phyloP scores from a whole-genome alignment of 2,888 invertebrate genomes.

The Clunio marinus region DNA sequence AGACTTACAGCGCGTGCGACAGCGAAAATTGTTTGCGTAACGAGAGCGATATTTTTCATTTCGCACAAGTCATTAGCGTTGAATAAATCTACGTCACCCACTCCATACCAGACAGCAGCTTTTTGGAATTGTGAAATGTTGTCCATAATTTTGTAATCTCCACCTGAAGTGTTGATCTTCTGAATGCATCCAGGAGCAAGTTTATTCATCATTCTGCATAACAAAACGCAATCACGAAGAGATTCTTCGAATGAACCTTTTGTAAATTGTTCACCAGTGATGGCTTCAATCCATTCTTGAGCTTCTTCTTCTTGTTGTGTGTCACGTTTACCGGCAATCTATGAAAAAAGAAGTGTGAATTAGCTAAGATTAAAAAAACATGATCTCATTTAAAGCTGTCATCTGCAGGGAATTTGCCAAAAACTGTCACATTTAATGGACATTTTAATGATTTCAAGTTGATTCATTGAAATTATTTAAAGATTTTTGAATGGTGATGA shows the following conservation, averaged over 20 bases:
- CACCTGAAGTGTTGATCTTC: conserved; percentile 77
- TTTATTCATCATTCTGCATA: conserved; percentile 87
- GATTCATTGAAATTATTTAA: too few species aligned
- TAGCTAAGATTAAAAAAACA: too few species aligned
- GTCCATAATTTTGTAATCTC: conserved; percentile 96
- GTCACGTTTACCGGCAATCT: conserved; percentile 82
- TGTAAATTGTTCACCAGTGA: conserved; percentile 70
- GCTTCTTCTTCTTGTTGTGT: conserved; percentile 79
- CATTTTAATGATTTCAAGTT: too few species aligned
- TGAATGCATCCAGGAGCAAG: conserved; percentile 78
- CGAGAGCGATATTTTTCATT: conserved; percentile 80
- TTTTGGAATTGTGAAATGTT: conserved; percentile 85
- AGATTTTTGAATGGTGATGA: too few species aligned
- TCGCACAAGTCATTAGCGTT: conserved; percentile 92
- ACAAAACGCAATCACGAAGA: conserved; percentile 75
- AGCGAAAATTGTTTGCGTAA: conserved; percentile 82
- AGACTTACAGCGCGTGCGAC: conserved; percentile 74
- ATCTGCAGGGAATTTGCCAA: too few species aligned
- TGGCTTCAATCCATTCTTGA: conserved; percentile 86
- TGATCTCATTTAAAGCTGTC: too few species aligned
- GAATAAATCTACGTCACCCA: conserved; percentile 81
- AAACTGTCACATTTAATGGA: too few species aligned
- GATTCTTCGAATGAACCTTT: conserved; percentile 68
- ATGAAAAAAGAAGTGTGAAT: conserved; percentile 39
- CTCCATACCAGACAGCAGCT: conserved; percentile 77